Evolutionary conservation across 2,888 invertebrate species (phyloP), one percentile per base, ranked within the genome.

Genomic region (Drosophila differens): DNA sequence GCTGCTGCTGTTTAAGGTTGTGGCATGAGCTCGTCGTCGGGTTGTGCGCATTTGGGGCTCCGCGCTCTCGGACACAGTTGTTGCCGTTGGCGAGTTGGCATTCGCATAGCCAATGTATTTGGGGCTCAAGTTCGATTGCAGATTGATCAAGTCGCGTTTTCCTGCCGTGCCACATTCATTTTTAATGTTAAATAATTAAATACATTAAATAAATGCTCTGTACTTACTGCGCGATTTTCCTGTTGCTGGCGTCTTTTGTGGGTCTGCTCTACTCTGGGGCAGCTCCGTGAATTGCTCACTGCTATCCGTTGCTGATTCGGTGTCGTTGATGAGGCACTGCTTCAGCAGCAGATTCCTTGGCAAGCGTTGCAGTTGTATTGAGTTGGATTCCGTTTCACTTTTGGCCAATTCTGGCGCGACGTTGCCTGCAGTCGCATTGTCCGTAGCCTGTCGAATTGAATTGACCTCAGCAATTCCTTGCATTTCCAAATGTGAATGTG

Each of bases 81-180:
- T 82, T 70, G 76, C 73, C 70, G 63, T 83, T 70, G 81, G 74
- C 53, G 60, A 85, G 53, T 83, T 84, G 58, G 85, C 78, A 59
- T 79, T 80, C 16, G 60, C 62, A 53, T 90, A 91, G n/a, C 92
- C 93, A 64, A 93, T 93, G 69, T 92, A 93, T 67, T 93, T 93
- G 0, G 93, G 92, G 39, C 91, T 93, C 22, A 93, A 70, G 49
- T 88, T 89, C 7, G 93, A 93, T 71, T 92, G 82, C 28, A 93
- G 85, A 57, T 92, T 91, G 14, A 89, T 84, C 44, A 92, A 73
- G 28, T 92, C 92, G 62, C 86, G 92, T 74, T 87, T 91, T 70
- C 69, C 87, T 90, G 58, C 30, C n/a, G 7, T 10, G 39, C 10
- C 49, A 37, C 28, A 52, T 39, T 57, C 9, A 28, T 10, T 39